phyloP scores from a whole-genome alignment of 2,888 invertebrate species.

The Colletes collaris region DNA sequence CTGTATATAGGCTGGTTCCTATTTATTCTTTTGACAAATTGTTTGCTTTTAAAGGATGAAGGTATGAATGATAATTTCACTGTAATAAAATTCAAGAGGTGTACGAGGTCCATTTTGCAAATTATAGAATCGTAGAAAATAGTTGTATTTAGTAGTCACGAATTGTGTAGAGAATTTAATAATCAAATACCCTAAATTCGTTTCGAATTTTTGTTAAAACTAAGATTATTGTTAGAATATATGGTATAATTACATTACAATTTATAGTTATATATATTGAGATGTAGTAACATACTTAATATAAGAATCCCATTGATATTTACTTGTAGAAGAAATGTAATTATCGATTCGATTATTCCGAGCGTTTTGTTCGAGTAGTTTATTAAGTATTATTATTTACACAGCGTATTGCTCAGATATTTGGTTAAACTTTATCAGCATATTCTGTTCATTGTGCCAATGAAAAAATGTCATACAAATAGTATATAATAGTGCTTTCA shows the following conservation, averaged over 20 bases:
- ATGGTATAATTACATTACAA: constrained; percentile 27
- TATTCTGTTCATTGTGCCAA: not conserved
- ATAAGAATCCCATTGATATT: constrained; percentile 38
- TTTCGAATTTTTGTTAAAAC: constrained; percentile 51
- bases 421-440: not conserved
- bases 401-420: not conserved
- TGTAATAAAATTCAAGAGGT: constrained; percentile 21
- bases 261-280: constrained; percentile 46
- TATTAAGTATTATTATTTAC: constrained; percentile 23
- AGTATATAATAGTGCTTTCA: not conserved
- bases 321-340: constrained; percentile 31
- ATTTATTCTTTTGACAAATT: constrained; percentile 65
- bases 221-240: constrained; percentile 41
- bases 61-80: constrained; percentile 23
- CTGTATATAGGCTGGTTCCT: constrained; percentile 73
- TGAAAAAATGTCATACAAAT: not conserved
- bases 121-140: constrained; percentile 22
- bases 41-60: constrained; percentile 32
- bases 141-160: constrained; percentile 37
- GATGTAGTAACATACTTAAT: constrained; percentile 43
- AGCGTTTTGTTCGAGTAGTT: constrained; percentile 55
- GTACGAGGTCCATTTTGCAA: constrained; percentile 29
- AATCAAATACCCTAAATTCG: constrained; percentile 62
- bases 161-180: constrained; percentile 33
- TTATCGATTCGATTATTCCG: constrained; percentile 35